A percentile compares a stretch with the other conserved stretches of the same genome.
Conservation (phyloP, 2,113 vertebrate genomes). For the Poeciliopsis retropinna region DNA sequence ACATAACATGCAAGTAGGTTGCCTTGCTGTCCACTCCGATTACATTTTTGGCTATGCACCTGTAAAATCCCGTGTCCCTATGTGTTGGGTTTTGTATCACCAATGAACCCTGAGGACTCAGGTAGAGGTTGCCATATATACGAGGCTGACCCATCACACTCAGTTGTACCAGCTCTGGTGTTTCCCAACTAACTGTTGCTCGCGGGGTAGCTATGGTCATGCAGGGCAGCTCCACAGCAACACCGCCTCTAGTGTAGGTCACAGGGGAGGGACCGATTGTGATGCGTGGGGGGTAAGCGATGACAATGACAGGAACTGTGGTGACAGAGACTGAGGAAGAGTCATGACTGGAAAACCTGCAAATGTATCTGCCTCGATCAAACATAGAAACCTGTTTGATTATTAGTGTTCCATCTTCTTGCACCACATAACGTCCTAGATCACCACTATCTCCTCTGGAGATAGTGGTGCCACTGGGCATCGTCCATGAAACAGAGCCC, state of each 20-base stretch:
- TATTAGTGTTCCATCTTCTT: conserved; percentile 86
- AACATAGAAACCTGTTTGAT: conserved; percentile 86
- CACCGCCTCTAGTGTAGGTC: conserved; percentile 85
- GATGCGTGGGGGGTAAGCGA: conserved; percentile 92
- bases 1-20: conserved; percentile 93
- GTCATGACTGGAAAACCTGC: conserved; percentile 74
- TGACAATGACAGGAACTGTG: conserved; percentile 89
- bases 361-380: conserved; percentile 89
- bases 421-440: conserved; percentile 75
- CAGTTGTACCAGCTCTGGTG: conserved; percentile 87
- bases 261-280: conserved; percentile 86
- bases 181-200: conserved; percentile 89
- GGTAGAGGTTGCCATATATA: conserved; percentile 87
- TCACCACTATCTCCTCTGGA: conserved; percentile 75
- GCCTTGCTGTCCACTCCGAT: conserved; percentile 89
- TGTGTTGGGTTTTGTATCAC: conserved; percentile 87
- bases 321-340: conserved; percentile 72
- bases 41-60: conserved; percentile 89
- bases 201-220: conserved; percentile 87
- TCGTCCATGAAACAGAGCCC: conserved; percentile 81
- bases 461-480: conserved; percentile 85
- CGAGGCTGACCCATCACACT: conserved; percentile 82
- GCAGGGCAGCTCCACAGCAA: conserved; percentile 87
- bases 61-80: conserved; percentile 90
- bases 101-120: conserved; percentile 89